A percentile compares a stretch with the other conserved stretches of the same genome.
These are phyloP conservation scores for Tinamus guttatus DNA, from an alignment of 2,113 vertebrate genomes.

Conservation along the genomic window DNA sequence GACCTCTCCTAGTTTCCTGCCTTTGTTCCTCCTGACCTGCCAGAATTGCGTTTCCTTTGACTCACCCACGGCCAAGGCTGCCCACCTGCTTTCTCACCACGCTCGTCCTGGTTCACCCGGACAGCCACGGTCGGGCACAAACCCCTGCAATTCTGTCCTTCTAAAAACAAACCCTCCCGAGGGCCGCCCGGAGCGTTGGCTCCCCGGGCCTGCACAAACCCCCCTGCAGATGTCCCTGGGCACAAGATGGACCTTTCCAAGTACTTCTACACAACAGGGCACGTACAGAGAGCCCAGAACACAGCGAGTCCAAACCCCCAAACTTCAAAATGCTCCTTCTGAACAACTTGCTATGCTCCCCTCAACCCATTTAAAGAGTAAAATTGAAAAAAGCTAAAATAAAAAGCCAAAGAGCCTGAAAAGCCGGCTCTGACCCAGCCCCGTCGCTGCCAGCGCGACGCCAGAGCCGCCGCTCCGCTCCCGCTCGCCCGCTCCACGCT, in stretches of 20 bases:
- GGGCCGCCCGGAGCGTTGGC: neutral
- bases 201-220: neutral
- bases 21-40: conserved; percentile 23
- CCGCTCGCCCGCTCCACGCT: neutral
- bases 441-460: neutral
- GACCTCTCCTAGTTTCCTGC: conserved; percentile 23
- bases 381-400: neutral
- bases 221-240: fast-evolving
- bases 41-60: neutral
- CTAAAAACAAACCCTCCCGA: neutral
- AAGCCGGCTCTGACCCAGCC: fast-evolving
- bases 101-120: neutral
- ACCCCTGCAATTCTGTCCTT: neutral
- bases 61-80: neutral
- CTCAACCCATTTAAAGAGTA: neutral
- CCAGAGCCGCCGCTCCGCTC: neutral
- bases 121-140: neutral
- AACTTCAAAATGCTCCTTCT: fast-evolving
- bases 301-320: neutral
- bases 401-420: too few relatives aligned
- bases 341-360: fast-evolving
- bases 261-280: fast-evolving
- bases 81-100: conserved; percentile 11
- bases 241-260: fast-evolving
- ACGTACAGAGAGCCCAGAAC: neutral